Evolutionary conservation across 2,797 vertebrate genomes (phyloP).

Genomic region (Aselliscus stoliczkanus): DNA sequence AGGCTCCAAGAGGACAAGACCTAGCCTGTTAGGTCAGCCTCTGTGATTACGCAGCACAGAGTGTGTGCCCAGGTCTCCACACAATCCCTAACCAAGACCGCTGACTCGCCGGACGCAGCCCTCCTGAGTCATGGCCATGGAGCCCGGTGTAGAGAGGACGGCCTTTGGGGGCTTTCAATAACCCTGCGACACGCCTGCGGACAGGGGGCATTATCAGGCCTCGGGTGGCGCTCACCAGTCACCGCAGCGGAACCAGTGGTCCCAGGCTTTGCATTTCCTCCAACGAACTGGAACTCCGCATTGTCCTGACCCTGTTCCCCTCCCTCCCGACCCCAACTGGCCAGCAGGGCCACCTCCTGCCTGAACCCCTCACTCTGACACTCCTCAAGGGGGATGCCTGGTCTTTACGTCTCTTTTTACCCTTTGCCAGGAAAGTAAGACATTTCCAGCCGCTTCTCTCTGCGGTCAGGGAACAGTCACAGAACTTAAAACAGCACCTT

Average conservation of each 20-base stretch:
- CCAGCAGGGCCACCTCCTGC: not conserved
- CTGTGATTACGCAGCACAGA: conserved; percentile 44
- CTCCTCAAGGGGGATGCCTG: fast-evolving
- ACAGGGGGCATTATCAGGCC: fast-evolving
- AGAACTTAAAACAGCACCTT: not conserved
- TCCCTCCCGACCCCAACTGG: not conserved
- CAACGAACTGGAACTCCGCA: too few species aligned
- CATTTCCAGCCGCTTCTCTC: not conserved
- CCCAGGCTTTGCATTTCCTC: too few species aligned
- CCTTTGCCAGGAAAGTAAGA: not conserved
- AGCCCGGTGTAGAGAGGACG: fast-evolving
- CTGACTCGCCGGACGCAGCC: too few species aligned
- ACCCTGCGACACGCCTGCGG: fast-evolving
- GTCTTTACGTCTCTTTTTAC: not conserved
- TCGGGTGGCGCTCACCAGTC: fast-evolving
- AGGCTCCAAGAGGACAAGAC: conserved; percentile 45
- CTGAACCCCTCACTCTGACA: too few species aligned
- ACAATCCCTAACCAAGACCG: not conserved
- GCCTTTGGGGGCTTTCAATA: not conserved
- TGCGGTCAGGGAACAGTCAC: not conserved
- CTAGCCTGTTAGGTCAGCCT: conserved; percentile 45
- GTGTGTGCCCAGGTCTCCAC: conserved; percentile 19
- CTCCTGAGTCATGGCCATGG: too few species aligned
- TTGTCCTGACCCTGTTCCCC: too few species aligned
- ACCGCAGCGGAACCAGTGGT: too few species aligned